Base-by-base conservation (phyloP, 1,140 invertebrate species). In the Marisa cornuarietis region DNA sequence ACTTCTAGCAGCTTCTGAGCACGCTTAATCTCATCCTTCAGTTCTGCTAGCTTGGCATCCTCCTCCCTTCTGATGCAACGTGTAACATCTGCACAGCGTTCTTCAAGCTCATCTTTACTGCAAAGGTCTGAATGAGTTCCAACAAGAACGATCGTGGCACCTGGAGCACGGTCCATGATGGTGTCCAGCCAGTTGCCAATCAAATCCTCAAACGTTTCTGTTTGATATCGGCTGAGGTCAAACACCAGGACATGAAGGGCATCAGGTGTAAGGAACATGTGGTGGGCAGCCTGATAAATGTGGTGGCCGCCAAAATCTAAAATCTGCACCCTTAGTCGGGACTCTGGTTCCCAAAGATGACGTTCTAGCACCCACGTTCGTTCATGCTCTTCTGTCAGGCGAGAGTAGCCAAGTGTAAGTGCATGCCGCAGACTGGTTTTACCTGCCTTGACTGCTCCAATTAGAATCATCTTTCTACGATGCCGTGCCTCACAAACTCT, bases 241-340 rank as follows among this genome's bases (percentile, higher is more conserved):
- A 91, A 90, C 0, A 91, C 91, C 65, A 91, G 79, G 11, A 92
- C 76, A 77, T 91, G 91, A 31, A 91, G 83, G 54, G 90, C 89
- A 75, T 91, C 89, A 20, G 90, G 85, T 10, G 90, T 89, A 11
- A 91, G 80, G 66, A 91, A 90, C 81, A 91, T 85, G 81, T 91
- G 88, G 79, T 91, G 89, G 20, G 90, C 86, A 63, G 90, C 85
- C 31, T 90, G 85, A 82, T 90, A 90, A 52, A 91, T 88, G 65
- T 87, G 86, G 82, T 91, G 88, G 26, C 90, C 90, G 31, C 87
- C 88, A 85, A 91, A 91, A 82, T 91, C 90, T 65, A 89, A 83
- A n/a, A 91, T 86, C 84, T 91, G 88, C 24, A 90, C 84, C 42
- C 87, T 72, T 14, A 90, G 75, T 31, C 85, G 81, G 1, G 87